Conservation (phyloP, 2,113 vertebrate genomes). For the Serilophus lunatus region DNA sequence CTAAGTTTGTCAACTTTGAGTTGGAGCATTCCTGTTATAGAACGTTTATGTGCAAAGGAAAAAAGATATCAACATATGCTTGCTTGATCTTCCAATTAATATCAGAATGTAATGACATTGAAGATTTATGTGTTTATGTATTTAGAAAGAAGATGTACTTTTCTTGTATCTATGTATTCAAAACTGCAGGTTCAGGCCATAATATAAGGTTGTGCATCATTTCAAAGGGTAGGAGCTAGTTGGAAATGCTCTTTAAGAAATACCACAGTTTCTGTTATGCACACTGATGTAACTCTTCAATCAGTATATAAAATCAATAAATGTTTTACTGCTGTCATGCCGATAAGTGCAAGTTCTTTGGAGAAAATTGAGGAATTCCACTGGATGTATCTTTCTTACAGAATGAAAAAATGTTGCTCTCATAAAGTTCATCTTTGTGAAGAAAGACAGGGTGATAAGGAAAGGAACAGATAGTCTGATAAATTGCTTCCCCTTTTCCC, state of each 20-base stretch:
- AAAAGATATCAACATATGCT: not conserved
- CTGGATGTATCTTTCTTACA: not conserved
- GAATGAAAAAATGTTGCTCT: not conserved
- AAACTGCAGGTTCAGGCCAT: not conserved
- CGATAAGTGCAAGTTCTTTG: not conserved
- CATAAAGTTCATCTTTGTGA: not conserved
- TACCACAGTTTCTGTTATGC: not conserved
- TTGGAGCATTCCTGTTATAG: not conserved
- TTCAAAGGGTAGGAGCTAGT: not conserved
- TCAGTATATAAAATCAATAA: not conserved
- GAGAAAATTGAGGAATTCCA: not conserved
- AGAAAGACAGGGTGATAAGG: not conserved
- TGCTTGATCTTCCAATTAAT: not conserved
- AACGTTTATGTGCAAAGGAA: not conserved
- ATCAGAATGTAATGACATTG: not conserved
- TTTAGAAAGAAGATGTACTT: not conserved
- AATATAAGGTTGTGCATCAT: not conserved
- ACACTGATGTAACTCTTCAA: not conserved
- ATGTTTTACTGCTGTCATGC: not conserved
- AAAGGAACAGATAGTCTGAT: not conserved
- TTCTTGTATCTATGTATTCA: not conserved
- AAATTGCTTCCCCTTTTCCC: not conserved
- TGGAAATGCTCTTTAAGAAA: not conserved
- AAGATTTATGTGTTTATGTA: not conserved
- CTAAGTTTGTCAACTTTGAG: not conserved